A percentile compares a stretch with the other conserved stretches of the same genome.
Evolutionary conservation across 1,140 invertebrate species (phyloP).

Genomic region (Holcopasites calliopsidis): DNA sequence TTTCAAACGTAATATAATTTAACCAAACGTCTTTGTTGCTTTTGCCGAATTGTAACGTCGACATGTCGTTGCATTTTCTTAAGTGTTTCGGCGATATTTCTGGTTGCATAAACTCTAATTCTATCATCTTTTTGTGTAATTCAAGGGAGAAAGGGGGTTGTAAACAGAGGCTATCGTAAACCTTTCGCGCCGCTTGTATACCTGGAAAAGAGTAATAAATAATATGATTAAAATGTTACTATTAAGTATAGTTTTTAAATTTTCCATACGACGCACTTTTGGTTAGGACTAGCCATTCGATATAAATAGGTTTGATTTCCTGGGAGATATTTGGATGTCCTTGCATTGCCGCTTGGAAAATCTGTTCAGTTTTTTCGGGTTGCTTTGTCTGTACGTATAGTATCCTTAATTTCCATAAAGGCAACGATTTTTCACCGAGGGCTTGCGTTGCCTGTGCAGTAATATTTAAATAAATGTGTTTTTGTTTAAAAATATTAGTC

Average conservation of each 20-base stretch:
- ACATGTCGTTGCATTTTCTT: conserved; percentile 76
- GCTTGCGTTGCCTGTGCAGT: conserved; percentile 68
- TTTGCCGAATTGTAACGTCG: conserved; percentile 79
- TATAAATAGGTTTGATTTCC: conserved; percentile 77
- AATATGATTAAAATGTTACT: conserved; percentile 18
- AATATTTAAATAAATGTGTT: background rate
- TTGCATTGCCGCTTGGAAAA: conserved; percentile 76
- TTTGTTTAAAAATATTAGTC: background rate
- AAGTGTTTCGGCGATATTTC: conserved; percentile 69
- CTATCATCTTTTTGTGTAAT: conserved; percentile 80
- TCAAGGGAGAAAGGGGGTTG: conserved; percentile 77
- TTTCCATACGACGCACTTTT: conserved; percentile 65
- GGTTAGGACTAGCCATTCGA: conserved; percentile 78
- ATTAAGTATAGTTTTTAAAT: conserved; percentile 4
- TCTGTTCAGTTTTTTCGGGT: conserved; percentile 74
- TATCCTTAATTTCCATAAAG: conserved; percentile 78
- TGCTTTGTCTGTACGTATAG: conserved; percentile 74
- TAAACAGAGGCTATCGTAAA: conserved; percentile 73
- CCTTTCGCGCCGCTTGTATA: conserved; percentile 74
- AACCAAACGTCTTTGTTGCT: conserved; percentile 81
- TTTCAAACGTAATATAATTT: conserved; percentile 81
- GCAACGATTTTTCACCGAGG: conserved; percentile 73
- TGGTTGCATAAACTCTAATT: conserved; percentile 78
- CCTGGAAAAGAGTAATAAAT: conserved; percentile 59
- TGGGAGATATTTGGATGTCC: conserved; percentile 69